Evolutionary conservation across 2,113 vertebrate genomes (phyloP).

Genomic region (Eurystomus gularis): DNA sequence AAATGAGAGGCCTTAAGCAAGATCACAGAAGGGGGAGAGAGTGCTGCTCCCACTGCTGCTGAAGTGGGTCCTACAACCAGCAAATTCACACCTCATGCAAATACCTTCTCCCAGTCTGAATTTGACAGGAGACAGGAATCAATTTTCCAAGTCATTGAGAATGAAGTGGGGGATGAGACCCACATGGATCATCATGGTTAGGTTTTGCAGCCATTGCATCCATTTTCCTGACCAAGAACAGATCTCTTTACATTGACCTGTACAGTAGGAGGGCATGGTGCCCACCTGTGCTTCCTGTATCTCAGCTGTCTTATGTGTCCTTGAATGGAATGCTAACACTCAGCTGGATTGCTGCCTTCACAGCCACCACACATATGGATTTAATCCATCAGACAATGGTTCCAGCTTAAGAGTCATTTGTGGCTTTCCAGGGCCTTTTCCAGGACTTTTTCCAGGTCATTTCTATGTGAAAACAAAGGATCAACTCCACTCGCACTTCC

Average conservation of each 20-base stretch:
- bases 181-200: fast-evolving
- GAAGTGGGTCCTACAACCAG: not conserved
- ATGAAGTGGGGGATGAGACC: not conserved
- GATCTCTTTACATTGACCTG: not conserved
- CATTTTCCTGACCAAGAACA: not conserved
- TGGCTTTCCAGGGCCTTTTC: not conserved
- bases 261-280: not conserved
- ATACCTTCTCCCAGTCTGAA: not conserved
- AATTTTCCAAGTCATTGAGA: not conserved
- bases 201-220: not conserved
- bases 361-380: not conserved
- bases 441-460: too few relatives aligned
- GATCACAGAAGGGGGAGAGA: fast-evolving
- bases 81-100: not conserved
- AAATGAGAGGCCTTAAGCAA: not conserved
- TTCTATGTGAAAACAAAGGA: not conserved
- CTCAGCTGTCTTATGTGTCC: not conserved
- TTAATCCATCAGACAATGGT: not conserved
- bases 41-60: not conserved
- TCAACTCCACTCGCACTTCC: not conserved
- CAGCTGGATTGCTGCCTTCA: not conserved
- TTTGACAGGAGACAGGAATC: not conserved
- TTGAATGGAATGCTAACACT: not conserved
- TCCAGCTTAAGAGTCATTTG: fast-evolving
- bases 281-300: fast-evolving